Base-by-base conservation (phyloP, 1,140 invertebrate species). In the Ceratina australensis region DNA sequence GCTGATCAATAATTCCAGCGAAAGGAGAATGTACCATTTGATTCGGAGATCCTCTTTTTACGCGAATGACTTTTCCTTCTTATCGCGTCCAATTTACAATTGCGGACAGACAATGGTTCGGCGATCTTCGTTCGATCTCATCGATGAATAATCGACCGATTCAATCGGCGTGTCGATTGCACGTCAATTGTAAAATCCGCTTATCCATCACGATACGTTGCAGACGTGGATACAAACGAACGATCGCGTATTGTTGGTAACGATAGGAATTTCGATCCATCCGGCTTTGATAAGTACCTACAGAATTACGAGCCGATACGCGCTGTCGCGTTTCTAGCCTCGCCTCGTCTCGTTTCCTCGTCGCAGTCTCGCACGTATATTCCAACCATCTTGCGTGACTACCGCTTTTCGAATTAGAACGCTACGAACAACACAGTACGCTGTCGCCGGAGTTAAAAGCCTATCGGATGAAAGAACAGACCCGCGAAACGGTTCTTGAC, bases 61-160 rank as follows among this genome's bases (percentile, higher is more conserved):
- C 3, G 28, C 20, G 67, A 77, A 71, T 66, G 57, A 77, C 67
- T 77, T 77, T 77, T 77, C 57, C 66, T 63, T 63, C 10, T 20
- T 18, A 10, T 26, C 7, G 18, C 33, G 15, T n/a, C 5, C 8
- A 26, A 16, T 4, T 57, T 42, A 56, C 13, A 16, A 10, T 24
- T 26, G 50, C 20, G 16, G 22, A 50, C 0, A n/a, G 10, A 50
- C 16, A n/a, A 0, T 13, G 18, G 10, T 10, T 54, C n/a, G 10
- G 10, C 16, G 7, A 33, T 13, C 24, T 10, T 33, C 3, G 26
- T 16, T 10, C 28, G 22, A 22, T 33, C n/a, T 26, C n/a, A 47
- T 57, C 33, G 16, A 15, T 13, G 10, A 47, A 24, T 57, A 24
- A 10, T 50, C 12, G 28, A 56, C 20, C 52, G 52, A 18, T 54